Evolutionary conservation across 2,888 invertebrate species (phyloP), one percentile per base, ranked within the genome.

Genomic region (Cryptophagus acutangulus): DNA sequence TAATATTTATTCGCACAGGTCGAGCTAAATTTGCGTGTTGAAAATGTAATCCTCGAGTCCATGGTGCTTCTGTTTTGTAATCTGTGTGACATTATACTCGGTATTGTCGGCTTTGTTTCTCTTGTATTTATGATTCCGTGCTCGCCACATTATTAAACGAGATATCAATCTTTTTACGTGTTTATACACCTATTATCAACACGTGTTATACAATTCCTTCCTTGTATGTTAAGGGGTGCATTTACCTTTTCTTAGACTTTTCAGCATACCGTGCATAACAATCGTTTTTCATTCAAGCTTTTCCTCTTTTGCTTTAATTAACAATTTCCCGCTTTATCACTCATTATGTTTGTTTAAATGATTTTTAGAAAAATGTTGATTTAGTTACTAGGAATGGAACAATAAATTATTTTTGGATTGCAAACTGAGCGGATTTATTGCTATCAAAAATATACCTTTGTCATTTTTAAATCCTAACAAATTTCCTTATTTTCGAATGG

Each of bases 151-250:
- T 55, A 54, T 54, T 54, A 54, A 51, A 40, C 46, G 39, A 51
- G 55, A 55, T 55, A 55, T 54, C 55, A 55, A 55, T 55, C 55
- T 54, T 49, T 51, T 54, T 52, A 51, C 51, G 52, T 54, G 53
- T 51, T 49, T 55, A 54, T 48, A 52, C 51, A 48, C 49, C 50
- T 48, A 52, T 55, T 54, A 54, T 52, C 50, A 51, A 53, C 51
- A 50, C 43, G 46, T 55, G 52, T 51, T 43, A 41, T 38, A 36
- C n/a, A n/a, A n/a, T n/a, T n/a, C n/a, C n/a, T n/a, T n/a, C n/a
- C 26, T 26, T 26, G 26, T 26, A n/a, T n/a, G 12, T n/a, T n/a
- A 4, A 3, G 9, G 26, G n/a, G 4, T 13, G n/a, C 5, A 26
- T n/a, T 26, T 26, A n/a, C 12, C 12, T 26, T 26, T 6, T 26